Evolutionary conservation across 2,888 invertebrate genomes (phyloP).

Genomic region (Piscicola geometra): DNA sequence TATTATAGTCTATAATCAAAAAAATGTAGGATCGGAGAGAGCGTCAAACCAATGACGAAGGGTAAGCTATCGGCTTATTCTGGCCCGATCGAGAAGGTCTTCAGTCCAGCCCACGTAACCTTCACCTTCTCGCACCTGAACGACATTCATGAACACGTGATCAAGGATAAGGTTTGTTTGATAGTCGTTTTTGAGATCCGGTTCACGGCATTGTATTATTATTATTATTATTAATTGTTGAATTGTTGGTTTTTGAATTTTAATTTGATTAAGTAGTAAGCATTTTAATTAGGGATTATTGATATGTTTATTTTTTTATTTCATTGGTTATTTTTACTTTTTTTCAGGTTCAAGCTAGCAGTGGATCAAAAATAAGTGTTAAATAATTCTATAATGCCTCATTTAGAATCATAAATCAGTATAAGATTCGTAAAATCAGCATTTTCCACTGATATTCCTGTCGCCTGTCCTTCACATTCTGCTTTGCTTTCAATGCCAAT

Average conservation of each 20-base stretch:
- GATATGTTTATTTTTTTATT: too few species aligned
- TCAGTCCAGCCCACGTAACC: constrained; percentile 51
- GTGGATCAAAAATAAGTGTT: constrained; percentile 42
- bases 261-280: too few species aligned
- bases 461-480: too few species aligned
- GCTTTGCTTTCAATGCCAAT: too few species aligned
- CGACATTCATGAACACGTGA: constrained; percentile 48
- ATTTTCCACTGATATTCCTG: too few species aligned
- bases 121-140: constrained; percentile 48
- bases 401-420: too few species aligned
- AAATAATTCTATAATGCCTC: constrained; percentile 35
- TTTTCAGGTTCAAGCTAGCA: constrained; percentile 41
- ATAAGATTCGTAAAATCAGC: too few species aligned
- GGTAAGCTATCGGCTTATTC: constrained; percentile 53
- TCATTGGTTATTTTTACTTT: not conserved
- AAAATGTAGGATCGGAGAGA: constrained; percentile 49
- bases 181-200: too few species aligned
- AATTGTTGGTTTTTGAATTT: too few species aligned
- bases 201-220: too few species aligned
- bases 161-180: constrained; percentile 51
- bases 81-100: constrained; percentile 49
- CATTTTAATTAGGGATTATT: too few species aligned
- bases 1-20: not conserved
- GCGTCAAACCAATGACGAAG: constrained; percentile 51
- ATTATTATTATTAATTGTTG: too few species aligned